A percentile compares a stretch with the other conserved stretches of the same genome.
Conservation (phyloP, 1,140 invertebrate species). For the Ectropis grisescens region DNA sequence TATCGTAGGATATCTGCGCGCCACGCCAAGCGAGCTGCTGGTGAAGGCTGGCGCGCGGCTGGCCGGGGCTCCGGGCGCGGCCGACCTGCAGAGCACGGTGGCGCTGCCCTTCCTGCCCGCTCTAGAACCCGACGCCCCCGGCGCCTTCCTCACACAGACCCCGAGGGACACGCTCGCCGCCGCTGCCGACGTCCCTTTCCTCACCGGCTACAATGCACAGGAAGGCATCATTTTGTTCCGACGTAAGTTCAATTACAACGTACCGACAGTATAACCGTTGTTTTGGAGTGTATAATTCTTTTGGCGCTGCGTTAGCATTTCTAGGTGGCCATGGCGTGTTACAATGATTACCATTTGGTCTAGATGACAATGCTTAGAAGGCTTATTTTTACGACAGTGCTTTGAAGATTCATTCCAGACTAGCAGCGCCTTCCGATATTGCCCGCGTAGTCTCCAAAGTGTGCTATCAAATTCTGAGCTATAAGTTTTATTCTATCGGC, state of each 20-base stretch:
- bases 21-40: conserved; percentile 55
- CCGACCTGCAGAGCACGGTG: conserved; percentile 65
- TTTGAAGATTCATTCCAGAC: too few species aligned
- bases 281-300: too few species aligned
- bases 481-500: too few species aligned
- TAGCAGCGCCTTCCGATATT: too few species aligned
- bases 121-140: conserved; percentile 41
- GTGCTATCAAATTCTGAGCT: too few species aligned
- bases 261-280: too few species aligned
- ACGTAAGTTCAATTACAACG: conserved; percentile 43
- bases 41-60: conserved; percentile 55
- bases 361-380: too few species aligned
- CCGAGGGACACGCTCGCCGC: conserved; percentile 65
- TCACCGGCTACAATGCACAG: conserved; percentile 71
- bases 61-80: conserved; percentile 49
- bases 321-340: too few species aligned
- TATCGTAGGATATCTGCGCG: conserved; percentile 63
- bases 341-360: too few species aligned
- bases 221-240: conserved; percentile 70
- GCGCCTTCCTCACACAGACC: conserved; percentile 70
- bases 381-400: too few species aligned
- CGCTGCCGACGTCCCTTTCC: conserved; percentile 64
- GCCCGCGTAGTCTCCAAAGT: too few species aligned
- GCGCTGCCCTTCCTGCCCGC: conserved; percentile 68
- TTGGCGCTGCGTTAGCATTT: too few species aligned